phyloP scores from a whole-genome alignment of 2,113 vertebrate species.

The Stictonetta naevosa region DNA sequence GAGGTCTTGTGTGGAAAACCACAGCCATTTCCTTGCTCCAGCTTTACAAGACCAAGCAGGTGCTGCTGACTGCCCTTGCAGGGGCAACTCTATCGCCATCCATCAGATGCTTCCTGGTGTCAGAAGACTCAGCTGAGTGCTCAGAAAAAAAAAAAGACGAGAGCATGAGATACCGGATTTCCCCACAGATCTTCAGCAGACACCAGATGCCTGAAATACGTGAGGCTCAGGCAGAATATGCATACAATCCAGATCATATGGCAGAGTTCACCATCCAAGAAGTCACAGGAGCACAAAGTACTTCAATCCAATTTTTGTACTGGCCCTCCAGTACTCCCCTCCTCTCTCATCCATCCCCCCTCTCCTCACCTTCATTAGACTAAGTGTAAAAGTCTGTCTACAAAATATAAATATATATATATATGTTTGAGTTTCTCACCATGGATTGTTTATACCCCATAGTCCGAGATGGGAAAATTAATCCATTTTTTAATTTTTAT shows the following conservation, averaged over 20 bases:
- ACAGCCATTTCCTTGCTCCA: neutral
- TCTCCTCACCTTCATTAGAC: neutral
- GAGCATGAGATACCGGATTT: neutral
- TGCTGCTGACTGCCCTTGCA: neutral
- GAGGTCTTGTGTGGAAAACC: neutral
- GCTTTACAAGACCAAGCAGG: neutral
- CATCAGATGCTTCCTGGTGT: neutral
- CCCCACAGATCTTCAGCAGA: neutral
- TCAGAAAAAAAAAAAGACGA: neutral
- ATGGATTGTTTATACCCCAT: neutral
- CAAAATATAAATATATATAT: neutral
- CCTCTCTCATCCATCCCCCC: neutral
- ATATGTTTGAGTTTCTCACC: neutral
- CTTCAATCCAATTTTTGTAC: neutral
- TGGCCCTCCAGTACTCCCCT: neutral
- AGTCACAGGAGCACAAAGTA: neutral
- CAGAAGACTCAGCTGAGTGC: neutral
- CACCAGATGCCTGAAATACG: neutral
- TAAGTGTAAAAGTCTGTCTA: neutral
- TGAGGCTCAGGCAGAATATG: neutral
- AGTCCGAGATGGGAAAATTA: neutral
- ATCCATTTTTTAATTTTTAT: neutral
- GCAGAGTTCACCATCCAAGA: neutral
- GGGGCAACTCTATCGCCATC: neutral
- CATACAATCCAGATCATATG: neutral